Evolutionary conservation across 2,113 vertebrate genomes (phyloP), one percentile per base, ranked within the genome.

Genomic region (Regulus satrapa): DNA sequence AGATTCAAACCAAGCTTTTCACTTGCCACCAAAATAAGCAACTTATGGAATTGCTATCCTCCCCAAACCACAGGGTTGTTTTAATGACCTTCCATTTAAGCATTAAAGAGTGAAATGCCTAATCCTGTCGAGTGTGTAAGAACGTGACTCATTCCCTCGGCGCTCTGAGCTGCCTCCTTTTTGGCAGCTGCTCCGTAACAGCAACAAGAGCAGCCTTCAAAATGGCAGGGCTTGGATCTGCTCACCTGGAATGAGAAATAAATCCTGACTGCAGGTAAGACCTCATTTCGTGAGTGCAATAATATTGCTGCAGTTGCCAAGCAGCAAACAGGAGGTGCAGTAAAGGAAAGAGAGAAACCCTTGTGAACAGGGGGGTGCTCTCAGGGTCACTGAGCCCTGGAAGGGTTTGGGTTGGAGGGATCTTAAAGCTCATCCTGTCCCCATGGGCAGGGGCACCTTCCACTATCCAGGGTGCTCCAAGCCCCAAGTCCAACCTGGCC

Each of bases 21-120:
- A 5, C 78, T 89, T 51, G 82, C 93, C 90, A 92, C 94, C 92
- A 93, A 94, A 95, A 80, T 92, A 96, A 93, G 93, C 85, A 55
- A 23, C 49, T 79, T 51, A 34, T 36, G 88, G 95, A 59, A 64
- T 7, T 66, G 82, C 88, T 83, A 26, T 59, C 72, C 92, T 94
- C 82, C 88, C 76, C 75, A 86, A 94, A 96, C 94, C 93, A 61
- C 93, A 86, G 85, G 45, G 58, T 2, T 93, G 78, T 55, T 95
- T 96, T 96, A 95, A 97, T 74, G 94, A 88, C 92, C 93, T 90
- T 67, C 90, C 67, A 85, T 86, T 93, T 90, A 77, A 67, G 94
- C 82, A 92, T 92, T 85, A 96, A 94, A 83, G 85, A 93, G 93
- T 88, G 93, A 94, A 96, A 92, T 84, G 95, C 77, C 90, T 94